Conservation (phyloP, 2,888 invertebrate species). For the Tetropium fuscum region DNA sequence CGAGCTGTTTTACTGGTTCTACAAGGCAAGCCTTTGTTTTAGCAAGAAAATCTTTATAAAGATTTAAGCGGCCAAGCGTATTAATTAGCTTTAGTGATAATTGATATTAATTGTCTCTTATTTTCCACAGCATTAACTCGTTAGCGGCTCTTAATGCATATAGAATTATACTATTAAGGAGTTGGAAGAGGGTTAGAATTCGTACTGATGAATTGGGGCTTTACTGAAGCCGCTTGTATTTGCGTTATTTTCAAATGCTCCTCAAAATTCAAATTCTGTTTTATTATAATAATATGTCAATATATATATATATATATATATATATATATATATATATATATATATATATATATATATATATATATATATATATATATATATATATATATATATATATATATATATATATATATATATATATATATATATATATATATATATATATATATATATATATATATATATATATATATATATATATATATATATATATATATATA, state of each 20-base stretch:
- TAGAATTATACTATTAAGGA: constrained; percentile 26
- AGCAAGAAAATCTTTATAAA: constrained; percentile 31
- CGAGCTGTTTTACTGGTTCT: constrained; percentile 27
- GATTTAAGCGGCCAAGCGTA: constrained; percentile 33
- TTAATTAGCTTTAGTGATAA: constrained; percentile 59
- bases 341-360: too few species aligned
- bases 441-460: too few species aligned
- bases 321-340: too few species aligned
- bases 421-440: too few species aligned
- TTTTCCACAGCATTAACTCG: constrained; percentile 56
- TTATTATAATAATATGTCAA: neutral
- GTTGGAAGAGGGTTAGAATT: constrained; percentile 19
- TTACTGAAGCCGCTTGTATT: too few species aligned
- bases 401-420: too few species aligned
- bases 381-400: too few species aligned
- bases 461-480: too few species aligned
- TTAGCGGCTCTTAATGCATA: constrained; percentile 21
- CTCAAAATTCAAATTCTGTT: neutral
- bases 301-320: too few species aligned
- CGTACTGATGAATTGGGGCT: too few species aligned
- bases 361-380: too few species aligned
- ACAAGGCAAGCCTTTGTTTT: constrained; percentile 26
- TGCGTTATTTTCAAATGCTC: neutral
- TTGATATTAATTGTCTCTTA: constrained; percentile 61
- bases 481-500: too few species aligned